Conservation (phyloP, 2,888 invertebrate species). For the Pyrochroa serraticornis region DNA sequence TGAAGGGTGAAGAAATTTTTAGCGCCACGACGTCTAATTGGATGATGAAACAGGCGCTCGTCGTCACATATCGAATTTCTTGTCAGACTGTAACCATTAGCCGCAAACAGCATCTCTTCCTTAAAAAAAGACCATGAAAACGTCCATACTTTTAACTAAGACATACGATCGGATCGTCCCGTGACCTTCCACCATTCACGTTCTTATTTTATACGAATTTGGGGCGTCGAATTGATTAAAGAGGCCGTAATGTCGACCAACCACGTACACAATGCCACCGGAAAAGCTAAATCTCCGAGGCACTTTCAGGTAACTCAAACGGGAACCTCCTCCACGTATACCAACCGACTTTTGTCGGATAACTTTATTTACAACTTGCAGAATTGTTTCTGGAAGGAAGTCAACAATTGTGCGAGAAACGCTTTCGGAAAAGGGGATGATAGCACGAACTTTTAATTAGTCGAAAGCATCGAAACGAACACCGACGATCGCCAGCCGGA, state of each 20-base stretch:
- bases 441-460: conserved; percentile 13
- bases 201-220: conserved; percentile 10
- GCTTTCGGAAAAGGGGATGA: background rate
- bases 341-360: conserved; percentile 16
- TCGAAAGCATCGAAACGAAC: background rate
- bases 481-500: conserved; percentile 2
- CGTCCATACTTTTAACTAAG: too few relatives aligned
- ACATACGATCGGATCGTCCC: too few relatives aligned
- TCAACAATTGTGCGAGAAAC: conserved; percentile 15
- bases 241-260: conserved; percentile 1
- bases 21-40: too few relatives aligned
- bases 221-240: conserved; percentile 11
- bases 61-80: too few relatives aligned
- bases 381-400: conserved; percentile 25
- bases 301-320: conserved; percentile 7
- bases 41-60: too few relatives aligned
- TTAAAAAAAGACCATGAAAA: too few relatives aligned
- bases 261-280: conserved; percentile 14
- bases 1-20: too few relatives aligned
- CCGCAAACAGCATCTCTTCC: too few relatives aligned
- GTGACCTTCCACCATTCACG: background rate
- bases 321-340: conserved; percentile 19
- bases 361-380: conserved; percentile 27
- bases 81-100: too few relatives aligned
- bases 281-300: conserved; percentile 21